Evolutionary conservation across 2,113 vertebrate genomes (phyloP), one percentile per base, ranked within the genome.

Genomic region (Otolemur garnettii): DNA sequence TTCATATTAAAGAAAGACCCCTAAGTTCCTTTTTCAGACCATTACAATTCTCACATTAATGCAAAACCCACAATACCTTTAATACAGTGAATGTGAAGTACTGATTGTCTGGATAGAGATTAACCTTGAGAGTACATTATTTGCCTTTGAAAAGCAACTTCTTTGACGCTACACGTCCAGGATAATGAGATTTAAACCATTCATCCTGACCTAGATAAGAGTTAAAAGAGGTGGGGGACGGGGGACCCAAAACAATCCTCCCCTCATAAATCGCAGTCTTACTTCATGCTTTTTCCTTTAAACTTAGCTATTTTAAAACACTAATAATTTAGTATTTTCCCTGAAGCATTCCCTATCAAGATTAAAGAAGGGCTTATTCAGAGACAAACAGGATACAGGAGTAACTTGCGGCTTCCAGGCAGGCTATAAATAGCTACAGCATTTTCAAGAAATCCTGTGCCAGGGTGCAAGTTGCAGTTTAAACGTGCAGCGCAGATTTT

Each of bases 381-480:
- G 84, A 94, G 98, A 96, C 91, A 98, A 98, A 98, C 97, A 98
- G 95, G 97, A 84, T 91, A 78, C 87, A 96, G 81, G 92, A 88
- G 1, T 0, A 14, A 68, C 74, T 87, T 78, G 82, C 90, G 64
- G 62, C 92, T 97, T 97, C 91, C 74, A 57, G 9, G 86, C 2
- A 72, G 98, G 95, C 98, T 98, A 97, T 88, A 81, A 96, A 97
- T 95, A 95, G 95, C 21, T 22, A 6, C 0, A 33, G 94, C 93
- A 81, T 45, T 97, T 74, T 96, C 53, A 81, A 98, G 98, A 97
- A 97, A 97, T 95, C 96, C 42, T 84, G 93, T 71, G 4, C 96
- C 75, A 2, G 4, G 0, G 0, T 35, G 19, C 75, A 57, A 93
- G 74, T 35, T n/a, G 64, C 24, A 69, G 84, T 60, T 93, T 80